These are phyloP conservation scores for Morinoia aosen DNA, from an alignment of 2,888 invertebrate genomes.

Conservation along the genomic window DNA sequence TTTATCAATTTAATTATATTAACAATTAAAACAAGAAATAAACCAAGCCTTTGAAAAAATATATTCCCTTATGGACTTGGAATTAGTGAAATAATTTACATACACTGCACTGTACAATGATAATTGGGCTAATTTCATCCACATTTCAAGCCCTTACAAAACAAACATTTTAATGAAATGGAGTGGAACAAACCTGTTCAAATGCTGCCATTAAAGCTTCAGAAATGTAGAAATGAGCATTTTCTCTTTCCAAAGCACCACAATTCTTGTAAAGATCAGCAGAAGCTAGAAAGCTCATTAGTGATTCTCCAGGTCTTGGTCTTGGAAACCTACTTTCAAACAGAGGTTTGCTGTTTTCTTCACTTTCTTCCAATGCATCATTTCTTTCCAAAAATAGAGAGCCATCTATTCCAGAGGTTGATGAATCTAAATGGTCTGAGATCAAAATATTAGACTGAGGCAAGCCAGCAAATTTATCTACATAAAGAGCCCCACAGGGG, in stretches of 20 bases:
- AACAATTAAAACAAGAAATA: too few species aligned
- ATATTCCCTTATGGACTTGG: too few species aligned
- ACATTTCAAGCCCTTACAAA: background rate
- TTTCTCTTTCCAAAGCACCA: conserved; percentile 86
- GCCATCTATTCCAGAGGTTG: background rate
- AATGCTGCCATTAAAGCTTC: conserved; percentile 86
- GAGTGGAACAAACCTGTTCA: conserved; percentile 59
- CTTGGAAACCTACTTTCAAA: conserved; percentile 59
- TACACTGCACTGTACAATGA: too few species aligned
- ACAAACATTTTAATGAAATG: background rate
- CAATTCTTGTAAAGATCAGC: conserved; percentile 79
- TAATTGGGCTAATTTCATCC: too few species aligned
- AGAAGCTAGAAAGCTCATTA: conserved; percentile 65
- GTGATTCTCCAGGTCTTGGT: conserved; percentile 66
- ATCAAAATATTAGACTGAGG: background rate
- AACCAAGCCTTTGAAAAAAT: too few species aligned
- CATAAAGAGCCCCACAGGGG: background rate
- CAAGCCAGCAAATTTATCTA: background rate
- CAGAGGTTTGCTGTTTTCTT: background rate
- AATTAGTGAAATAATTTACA: too few species aligned
- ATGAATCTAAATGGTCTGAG: background rate
- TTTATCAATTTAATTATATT: too few species aligned
- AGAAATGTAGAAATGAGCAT: conserved; percentile 87
- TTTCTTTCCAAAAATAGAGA: conserved; percentile 1
- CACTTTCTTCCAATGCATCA: background rate